A percentile compares a stretch with the other conserved stretches of the same genome.
Conservation (phyloP, 2,113 vertebrate genomes). For the Euleptes europaea region DNA sequence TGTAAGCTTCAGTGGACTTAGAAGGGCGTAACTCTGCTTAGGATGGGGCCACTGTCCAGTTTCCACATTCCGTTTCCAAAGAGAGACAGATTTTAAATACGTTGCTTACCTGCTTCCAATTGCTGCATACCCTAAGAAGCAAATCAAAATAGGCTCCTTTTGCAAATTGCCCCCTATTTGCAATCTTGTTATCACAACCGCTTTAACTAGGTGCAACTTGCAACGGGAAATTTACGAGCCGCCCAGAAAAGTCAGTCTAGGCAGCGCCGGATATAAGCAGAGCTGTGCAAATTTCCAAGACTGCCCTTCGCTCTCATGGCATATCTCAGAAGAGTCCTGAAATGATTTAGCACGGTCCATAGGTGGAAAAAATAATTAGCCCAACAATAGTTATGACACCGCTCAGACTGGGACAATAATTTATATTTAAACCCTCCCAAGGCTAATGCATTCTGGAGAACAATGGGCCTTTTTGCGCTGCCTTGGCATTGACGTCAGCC, state of each 20-base stretch:
- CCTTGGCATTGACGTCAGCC: not conserved
- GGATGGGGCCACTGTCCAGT: too few relatives aligned
- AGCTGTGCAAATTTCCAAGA: conserved; percentile 16
- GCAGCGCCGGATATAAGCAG: not conserved
- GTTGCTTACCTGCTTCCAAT: not conserved
- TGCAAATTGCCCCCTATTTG: not conserved
- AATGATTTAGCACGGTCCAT: not conserved
- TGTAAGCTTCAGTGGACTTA: too few relatives aligned
- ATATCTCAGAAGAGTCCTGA: conserved; percentile 5
- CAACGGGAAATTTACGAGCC: not conserved
- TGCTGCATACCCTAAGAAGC: not conserved
- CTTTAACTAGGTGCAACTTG: conserved; percentile 10
- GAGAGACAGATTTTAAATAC: not conserved
- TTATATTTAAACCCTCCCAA: conserved; percentile 1
- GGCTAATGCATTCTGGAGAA: conserved; percentile 19
- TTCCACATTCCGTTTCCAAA: not conserved
- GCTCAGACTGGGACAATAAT: not conserved
- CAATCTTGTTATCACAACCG: not conserved
- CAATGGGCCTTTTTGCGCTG: not conserved
- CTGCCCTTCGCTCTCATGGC: not conserved
- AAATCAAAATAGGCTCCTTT: not conserved
- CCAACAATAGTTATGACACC: conserved; percentile 20
- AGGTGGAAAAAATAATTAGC: not conserved
- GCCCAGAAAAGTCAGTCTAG: not conserved
- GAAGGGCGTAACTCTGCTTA: too few relatives aligned